These are phyloP conservation scores for Microctenopoma steveboyesi DNA, from an alignment of 2,797 vertebrate species.

Conservation along the genomic window DNA sequence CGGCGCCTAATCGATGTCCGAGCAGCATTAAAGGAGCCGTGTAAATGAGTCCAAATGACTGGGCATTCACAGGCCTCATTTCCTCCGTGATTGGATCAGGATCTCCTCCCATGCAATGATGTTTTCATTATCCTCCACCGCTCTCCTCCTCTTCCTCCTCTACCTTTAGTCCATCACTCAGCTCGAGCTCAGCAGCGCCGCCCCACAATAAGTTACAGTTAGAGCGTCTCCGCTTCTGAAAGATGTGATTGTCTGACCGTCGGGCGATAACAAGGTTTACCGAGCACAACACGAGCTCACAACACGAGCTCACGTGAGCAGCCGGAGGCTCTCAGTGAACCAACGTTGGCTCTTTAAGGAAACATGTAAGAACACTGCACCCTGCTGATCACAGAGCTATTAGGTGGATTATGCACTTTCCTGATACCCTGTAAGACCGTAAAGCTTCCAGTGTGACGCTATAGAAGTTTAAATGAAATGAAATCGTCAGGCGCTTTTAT, in stretches of 20 bases:
- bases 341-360: background rate
- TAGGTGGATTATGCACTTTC: background rate
- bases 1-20: conserved; percentile 57
- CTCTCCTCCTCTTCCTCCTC: conserved; percentile 41
- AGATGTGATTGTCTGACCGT: conserved; percentile 40
- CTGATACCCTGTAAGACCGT: too few species aligned
- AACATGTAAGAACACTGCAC: background rate
- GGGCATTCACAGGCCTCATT: conserved; percentile 77
- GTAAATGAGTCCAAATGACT: conserved; percentile 74
- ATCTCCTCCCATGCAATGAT: conserved; percentile 75
- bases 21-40: conserved; percentile 62
- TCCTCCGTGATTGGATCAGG: conserved; percentile 78
- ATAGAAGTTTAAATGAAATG: too few species aligned
- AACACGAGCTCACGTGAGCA: conserved; percentile 23
- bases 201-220: conserved; percentile 22
- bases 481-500: too few species aligned
- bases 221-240: conserved; percentile 9
- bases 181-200: conserved; percentile 8
- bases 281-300: conserved; percentile 30
- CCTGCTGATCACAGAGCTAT: background rate
- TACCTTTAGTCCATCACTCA: conserved; percentile 32
- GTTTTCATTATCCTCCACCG: conserved; percentile 74
- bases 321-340: background rate
- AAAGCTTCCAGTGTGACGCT: too few species aligned
- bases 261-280: conserved; percentile 27